A percentile compares a stretch with the other conserved stretches of the same genome.
Conservation (phyloP, 2,888 invertebrate species). For the Plebejus melissa region DNA sequence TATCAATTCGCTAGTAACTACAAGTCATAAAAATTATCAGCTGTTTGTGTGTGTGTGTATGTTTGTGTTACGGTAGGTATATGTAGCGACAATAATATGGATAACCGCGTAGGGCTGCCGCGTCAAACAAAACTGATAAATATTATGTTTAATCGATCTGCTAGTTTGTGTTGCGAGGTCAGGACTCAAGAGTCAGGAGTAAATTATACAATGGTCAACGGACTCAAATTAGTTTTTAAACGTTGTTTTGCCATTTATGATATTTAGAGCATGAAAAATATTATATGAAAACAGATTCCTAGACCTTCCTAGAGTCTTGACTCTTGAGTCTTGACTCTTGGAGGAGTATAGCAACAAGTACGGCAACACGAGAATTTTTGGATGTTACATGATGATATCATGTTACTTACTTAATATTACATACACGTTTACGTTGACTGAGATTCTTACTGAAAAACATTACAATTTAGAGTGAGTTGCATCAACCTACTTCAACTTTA, state of each 20-base stretch:
- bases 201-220: too few species aligned
- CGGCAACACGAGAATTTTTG: too few species aligned
- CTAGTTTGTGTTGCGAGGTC: too few species aligned
- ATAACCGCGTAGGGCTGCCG: conserved; percentile 25
- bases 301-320: neutral
- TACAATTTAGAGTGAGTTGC: too few species aligned
- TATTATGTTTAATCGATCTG: neutral
- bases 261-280: neutral
- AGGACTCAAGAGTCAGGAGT: too few species aligned
- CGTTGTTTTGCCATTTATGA: neutral
- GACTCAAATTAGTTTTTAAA: too few species aligned
- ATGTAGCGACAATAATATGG: conserved; percentile 26
- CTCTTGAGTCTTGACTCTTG: neutral
- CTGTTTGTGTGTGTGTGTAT: conserved; percentile 50
- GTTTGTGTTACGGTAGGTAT: conserved; percentile 33
- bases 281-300: neutral
- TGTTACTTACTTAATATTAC: too few species aligned
- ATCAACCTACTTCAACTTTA: too few species aligned
- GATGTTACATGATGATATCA: too few species aligned
- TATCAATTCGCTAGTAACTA: conserved; percentile 28
- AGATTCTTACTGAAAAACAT: too few species aligned
- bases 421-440: too few species aligned
- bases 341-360: neutral
- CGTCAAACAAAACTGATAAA: neutral
- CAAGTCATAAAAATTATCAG: conserved; percentile 54